Percentiles rank a stretch among this genome's conserved stretches.
phyloP scores from a whole-genome alignment of 2,888 invertebrate species.

The Alcis repandata region DNA sequence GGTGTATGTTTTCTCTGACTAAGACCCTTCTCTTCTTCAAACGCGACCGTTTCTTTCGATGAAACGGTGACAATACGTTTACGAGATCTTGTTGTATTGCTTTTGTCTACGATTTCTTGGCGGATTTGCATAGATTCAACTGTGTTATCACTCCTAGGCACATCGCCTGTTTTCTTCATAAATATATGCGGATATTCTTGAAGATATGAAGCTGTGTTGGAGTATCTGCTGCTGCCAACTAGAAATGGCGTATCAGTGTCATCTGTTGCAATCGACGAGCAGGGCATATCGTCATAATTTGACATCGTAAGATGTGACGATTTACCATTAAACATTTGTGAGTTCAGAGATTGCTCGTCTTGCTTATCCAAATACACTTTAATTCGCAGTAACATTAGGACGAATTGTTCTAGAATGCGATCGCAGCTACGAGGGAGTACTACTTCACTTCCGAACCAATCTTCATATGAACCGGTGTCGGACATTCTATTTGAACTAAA shows the following conservation, averaged over 20 bases:
- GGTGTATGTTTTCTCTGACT: slow-evolving; percentile 27
- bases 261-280: slow-evolving; percentile 55
- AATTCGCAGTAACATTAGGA: slow-evolving; percentile 74
- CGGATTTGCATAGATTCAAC: slow-evolving; percentile 38
- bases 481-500: slow-evolving; percentile 57
- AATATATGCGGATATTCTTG: slow-evolving; percentile 79
- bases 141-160: slow-evolving; percentile 43
- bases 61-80: slow-evolving; percentile 40
- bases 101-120: slow-evolving; percentile 38
- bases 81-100: slow-evolving; percentile 30
- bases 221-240: slow-evolving; percentile 63
- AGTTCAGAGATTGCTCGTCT: slow-evolving; percentile 50
- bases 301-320: slow-evolving; percentile 38
- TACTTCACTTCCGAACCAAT: slow-evolving; percentile 73
- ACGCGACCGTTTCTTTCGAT: slow-evolving; percentile 32
- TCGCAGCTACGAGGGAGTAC: slow-evolving; percentile 73
- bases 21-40: slow-evolving; percentile 28
- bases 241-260: slow-evolving; percentile 67
- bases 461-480: slow-evolving; percentile 69
- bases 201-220: slow-evolving; percentile 69
- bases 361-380: slow-evolving; percentile 65
- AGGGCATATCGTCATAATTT: slow-evolving; percentile 49
- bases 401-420: slow-evolving; percentile 79
- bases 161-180: slow-evolving; percentile 67
- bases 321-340: slow-evolving; percentile 47